Conservation (phyloP, 2,113 vertebrate species). For the Caranx melampygus region DNA sequence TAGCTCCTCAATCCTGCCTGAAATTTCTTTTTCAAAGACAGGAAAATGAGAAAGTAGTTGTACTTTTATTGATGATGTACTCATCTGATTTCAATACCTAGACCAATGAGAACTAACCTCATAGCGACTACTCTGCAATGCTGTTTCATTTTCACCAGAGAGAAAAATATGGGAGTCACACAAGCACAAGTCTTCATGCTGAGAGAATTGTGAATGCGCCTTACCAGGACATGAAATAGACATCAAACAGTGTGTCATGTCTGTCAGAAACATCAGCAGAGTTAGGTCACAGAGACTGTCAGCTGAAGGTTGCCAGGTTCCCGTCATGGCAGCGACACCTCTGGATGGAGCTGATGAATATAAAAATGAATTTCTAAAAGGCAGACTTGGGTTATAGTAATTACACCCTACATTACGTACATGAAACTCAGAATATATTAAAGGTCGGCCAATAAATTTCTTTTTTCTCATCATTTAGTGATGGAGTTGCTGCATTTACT, state of each 20-base stretch:
- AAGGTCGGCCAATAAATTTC: neutral
- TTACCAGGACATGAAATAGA: neutral
- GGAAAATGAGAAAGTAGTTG: neutral
- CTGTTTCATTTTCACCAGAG: conserved; percentile 49
- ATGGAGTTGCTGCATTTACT: neutral
- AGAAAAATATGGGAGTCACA: conserved; percentile 25
- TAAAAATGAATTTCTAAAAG: neutral
- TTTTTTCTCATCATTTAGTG: neutral
- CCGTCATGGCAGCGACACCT: neutral
- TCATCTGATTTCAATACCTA: conserved; percentile 14
- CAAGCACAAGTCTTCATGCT: neutral
- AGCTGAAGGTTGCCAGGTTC: neutral
- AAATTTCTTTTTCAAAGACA: conserved; percentile 19
- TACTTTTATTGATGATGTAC: conserved; percentile 19
- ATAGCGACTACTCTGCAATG: conserved; percentile 12
- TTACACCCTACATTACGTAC: neutral
- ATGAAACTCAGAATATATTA: neutral
- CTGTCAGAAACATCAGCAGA: conserved; percentile 3
- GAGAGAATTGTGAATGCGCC: neutral
- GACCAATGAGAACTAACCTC: conserved; percentile 17
- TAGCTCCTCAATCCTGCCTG: neutral
- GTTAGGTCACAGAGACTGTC: neutral
- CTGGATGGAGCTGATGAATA: neutral
- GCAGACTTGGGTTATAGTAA: neutral
- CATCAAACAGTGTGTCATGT: conserved; percentile 14